Evolutionary conservation across 1,140 invertebrate species (phyloP).

Genomic region (Acyrthosiphon pisum): DNA sequence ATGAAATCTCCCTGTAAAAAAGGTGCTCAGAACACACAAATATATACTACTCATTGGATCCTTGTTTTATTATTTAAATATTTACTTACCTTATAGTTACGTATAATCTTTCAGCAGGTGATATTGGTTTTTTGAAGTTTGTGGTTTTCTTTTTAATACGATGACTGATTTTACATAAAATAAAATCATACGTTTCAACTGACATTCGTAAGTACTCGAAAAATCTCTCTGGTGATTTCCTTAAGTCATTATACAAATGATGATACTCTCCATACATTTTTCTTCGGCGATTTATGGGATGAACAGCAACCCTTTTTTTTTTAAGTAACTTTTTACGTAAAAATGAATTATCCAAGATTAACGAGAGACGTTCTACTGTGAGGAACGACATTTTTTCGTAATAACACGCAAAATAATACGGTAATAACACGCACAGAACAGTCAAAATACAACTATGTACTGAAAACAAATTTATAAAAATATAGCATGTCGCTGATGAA

Average conservation of each 20-base stretch:
- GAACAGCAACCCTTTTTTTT: background rate
- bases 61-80: conserved; percentile 26
- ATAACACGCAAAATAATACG: too few relatives aligned
- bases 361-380: background rate
- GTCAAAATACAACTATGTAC: too few relatives aligned
- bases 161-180: conserved; percentile 13
- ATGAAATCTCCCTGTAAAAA: too few relatives aligned
- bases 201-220: conserved; percentile 6
- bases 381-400: too few relatives aligned
- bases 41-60: too few relatives aligned
- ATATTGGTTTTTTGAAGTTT: conserved; percentile 33
- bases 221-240: background rate
- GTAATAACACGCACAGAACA: too few relatives aligned
- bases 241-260: background rate
- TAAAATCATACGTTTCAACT: conserved; percentile 24
- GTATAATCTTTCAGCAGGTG: conserved; percentile 5
- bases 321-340: background rate
- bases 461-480: too few relatives aligned
- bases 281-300: conserved; percentile 24
- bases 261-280: background rate
- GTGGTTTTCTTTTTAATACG: conserved; percentile 2
- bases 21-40: too few relatives aligned
- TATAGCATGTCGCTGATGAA: too few relatives aligned
- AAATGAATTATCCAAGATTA: background rate
- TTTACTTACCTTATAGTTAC: conserved; percentile 13